phyloP scores from a whole-genome alignment of 1,140 invertebrate species.

The Eriosoma lanigerum region DNA sequence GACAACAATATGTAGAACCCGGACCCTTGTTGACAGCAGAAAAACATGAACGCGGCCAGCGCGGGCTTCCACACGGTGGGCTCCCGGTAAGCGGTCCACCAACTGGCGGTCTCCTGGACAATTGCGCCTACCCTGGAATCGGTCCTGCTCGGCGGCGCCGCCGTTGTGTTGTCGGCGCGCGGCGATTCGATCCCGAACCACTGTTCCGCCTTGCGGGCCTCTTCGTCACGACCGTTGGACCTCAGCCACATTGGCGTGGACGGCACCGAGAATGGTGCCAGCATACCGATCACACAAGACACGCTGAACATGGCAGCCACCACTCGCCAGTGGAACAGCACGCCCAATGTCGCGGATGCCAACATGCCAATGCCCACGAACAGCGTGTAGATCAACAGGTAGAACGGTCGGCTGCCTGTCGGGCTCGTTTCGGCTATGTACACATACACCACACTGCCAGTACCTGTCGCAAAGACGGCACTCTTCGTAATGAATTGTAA shows the following conservation, averaged over 20 bases:
- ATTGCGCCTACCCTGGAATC: neutral
- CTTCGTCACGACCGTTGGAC: conserved; percentile 54
- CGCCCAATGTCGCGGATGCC: conserved; percentile 66
- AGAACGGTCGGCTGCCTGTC: conserved; percentile 5
- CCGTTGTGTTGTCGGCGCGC: conserved; percentile 54
- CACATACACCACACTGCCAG: neutral
- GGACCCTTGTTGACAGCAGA: conserved; percentile 64
- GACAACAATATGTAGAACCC: conserved; percentile 69
- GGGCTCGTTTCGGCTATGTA: conserved; percentile 47
- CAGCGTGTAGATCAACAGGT: conserved; percentile 25
- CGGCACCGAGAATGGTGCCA: conserved; percentile 58
- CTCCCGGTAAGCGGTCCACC: neutral
- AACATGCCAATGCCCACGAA: conserved; percentile 52
- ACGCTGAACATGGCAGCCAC: conserved; percentile 64
- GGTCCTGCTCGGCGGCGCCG: neutral
- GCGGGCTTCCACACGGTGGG: conserved; percentile 61
- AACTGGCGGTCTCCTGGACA: neutral
- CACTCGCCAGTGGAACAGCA: conserved; percentile 63
- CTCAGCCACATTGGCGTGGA: conserved; percentile 64
- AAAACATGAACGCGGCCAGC: conserved; percentile 60
- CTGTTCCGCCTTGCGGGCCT: conserved; percentile 54
- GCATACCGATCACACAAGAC: conserved; percentile 57
- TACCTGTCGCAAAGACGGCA: conserved; percentile 15
- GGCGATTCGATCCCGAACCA: conserved; percentile 49
- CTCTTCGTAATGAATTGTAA: too few relatives aligned